Evolutionary conservation across 1,140 invertebrate species (phyloP).

Genomic region (Muscidifurax raptorellus): DNA sequence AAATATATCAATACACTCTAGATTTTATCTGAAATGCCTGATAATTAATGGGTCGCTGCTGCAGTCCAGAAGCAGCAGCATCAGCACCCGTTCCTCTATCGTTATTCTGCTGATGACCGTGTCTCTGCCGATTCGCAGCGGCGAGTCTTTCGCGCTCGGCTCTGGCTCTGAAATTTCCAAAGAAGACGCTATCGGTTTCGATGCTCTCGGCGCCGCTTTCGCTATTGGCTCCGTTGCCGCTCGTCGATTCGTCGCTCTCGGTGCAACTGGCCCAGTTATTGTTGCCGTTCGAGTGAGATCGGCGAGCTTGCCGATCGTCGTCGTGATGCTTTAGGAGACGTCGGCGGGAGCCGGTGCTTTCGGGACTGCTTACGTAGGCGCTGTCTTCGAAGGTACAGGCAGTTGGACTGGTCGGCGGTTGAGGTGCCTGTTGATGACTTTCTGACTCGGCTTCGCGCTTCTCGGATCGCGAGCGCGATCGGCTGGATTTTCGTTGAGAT

Average conservation of each 20-base stretch:
- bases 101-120: not conserved
- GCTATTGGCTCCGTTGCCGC: slow-evolving; percentile 82
- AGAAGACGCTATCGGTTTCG: slow-evolving; percentile 88
- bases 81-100: not conserved
- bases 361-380: slow-evolving; percentile 84
- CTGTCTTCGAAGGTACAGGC: slow-evolving; percentile 68
- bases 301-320: slow-evolving; percentile 49
- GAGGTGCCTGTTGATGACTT: not conserved
- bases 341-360: slow-evolving; percentile 77
- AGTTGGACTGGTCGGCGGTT: not conserved
- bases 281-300: slow-evolving; percentile 13
- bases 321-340: slow-evolving; percentile 61
- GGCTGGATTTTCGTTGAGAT: not conserved
- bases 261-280: slow-evolving; percentile 27
- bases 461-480: not conserved
- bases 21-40: slow-evolving; percentile 33
- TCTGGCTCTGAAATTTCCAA: slow-evolving; percentile 73
- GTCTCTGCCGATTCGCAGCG: not conserved
- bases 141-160: not conserved
- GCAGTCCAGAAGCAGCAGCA: not conserved
- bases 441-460: not conserved
- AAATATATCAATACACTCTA: slow-evolving; percentile 8
- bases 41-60: slow-evolving; percentile 10
- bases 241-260: slow-evolving; percentile 81
- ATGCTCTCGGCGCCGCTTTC: slow-evolving; percentile 90